Evolutionary conservation across 2,888 invertebrate species (phyloP).

Genomic region (Cremastinae sp.): DNA sequence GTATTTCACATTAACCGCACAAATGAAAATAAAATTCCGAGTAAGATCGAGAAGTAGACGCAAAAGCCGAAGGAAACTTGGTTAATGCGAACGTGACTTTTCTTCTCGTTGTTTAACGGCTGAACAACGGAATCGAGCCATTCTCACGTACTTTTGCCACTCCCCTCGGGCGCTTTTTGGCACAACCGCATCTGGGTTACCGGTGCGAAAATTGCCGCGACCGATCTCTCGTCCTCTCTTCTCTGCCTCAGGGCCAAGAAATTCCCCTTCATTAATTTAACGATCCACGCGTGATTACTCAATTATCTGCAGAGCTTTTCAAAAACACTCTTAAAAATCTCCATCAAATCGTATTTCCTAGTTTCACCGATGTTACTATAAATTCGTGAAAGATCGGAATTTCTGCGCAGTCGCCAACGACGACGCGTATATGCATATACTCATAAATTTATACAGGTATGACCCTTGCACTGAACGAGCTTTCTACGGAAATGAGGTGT

Average conservation of each 20-base stretch:
- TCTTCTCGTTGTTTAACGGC: constrained; percentile 20
- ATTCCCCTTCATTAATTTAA: constrained; percentile 51
- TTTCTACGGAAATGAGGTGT: constrained; percentile 29
- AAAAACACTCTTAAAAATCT: neutral
- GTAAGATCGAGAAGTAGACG: constrained; percentile 5
- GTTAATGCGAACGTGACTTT: constrained; percentile 60
- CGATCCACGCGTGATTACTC: constrained; percentile 39
- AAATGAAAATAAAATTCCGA: neutral
- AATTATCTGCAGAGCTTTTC: constrained; percentile 5
- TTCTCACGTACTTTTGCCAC: constrained; percentile 51
- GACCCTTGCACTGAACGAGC: constrained; percentile 13
- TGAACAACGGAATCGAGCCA: constrained; percentile 34
- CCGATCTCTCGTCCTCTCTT: constrained; percentile 22
- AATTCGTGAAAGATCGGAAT: too few relatives aligned
- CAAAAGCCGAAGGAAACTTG: constrained; percentile 19
- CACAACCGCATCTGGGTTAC: constrained; percentile 23
- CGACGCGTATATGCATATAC: neutral
- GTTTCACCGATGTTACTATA: too few relatives aligned
- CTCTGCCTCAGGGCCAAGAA: constrained; percentile 8
- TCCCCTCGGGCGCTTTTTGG: constrained; percentile 37
- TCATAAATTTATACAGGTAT: neutral
- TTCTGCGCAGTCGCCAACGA: too few relatives aligned
- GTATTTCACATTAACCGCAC: neutral
- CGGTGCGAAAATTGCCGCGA: neutral
- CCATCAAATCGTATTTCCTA: too few relatives aligned